Base-by-base conservation (phyloP, 2,888 invertebrate species). In the Schrankia costaestrigalis region DNA sequence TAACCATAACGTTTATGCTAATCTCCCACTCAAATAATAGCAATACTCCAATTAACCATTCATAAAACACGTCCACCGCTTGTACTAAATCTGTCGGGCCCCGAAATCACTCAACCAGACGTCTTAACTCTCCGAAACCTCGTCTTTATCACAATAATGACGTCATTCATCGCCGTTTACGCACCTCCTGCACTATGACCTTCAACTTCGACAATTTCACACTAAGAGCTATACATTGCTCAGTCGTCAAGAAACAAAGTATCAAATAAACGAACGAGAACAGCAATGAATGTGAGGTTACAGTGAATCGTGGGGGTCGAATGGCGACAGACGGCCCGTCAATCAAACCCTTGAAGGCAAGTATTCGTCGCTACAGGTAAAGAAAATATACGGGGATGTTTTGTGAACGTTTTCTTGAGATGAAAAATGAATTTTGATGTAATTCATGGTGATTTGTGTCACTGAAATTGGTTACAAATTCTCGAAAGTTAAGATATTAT, bases 101-200 rank as follows among this genome's bases (percentile, higher is more conserved):
- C 54, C 48, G 68, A 68, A 72, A 81, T 79, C 80, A 78, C 73
- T 80, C 75, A 71, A 56, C 56, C 61, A 63, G 67, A 78, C 78
- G 71, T 81, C 79, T 81, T 80, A 80, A 77, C 81, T 75, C 68
- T 51, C 60, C 65, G 65, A 63, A 65, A 72, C 77, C 78, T 66
- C 64, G 63, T 71, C 71, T 83, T 77, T 78, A 81, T 84, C 84
- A 83, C 67, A 50, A 58, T 83, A 84, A 85, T 72, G 79, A 82
- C 77, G 71, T 76, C 83, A 82, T 84, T 73, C 78, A 72, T 85
- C 79, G 79, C 71, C 64, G 65, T 69, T 73, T 70, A 74, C 74
- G 65, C 68, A 70, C 64, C 61, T 54, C 49, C 51, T 39, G 23
- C 48, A 59, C 68, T 31, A 37, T 30, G 15, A 29, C 21, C 28